Conservation (phyloP, 2,797 vertebrate genomes). For the Cottoperca gobio region DNA sequence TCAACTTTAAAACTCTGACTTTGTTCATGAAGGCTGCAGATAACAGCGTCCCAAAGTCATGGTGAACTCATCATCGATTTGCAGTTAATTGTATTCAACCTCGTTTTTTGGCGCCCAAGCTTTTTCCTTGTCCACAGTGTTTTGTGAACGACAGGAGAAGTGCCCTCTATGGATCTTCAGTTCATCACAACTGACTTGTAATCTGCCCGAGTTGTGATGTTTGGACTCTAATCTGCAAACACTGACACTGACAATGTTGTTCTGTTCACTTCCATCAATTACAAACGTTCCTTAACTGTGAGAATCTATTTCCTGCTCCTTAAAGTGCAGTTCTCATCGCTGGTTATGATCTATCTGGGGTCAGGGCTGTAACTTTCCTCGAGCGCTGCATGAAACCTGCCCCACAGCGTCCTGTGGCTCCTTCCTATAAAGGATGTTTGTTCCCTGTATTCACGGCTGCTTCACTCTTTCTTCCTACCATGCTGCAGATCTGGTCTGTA, state of each 20-base stretch:
- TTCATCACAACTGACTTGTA: neutral
- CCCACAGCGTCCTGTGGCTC: slow-evolving; percentile 28
- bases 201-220: neutral
- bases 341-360: neutral
- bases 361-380: neutral
- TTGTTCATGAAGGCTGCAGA: neutral
- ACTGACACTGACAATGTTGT: neutral
- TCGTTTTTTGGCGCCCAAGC: neutral
- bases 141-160: neutral
- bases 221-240: neutral
- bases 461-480: neutral
- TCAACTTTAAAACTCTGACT: neutral
- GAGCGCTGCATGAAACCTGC: neutral
- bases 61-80: slow-evolving; percentile 10
- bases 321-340: too few relatives aligned
- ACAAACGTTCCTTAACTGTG: neutral
- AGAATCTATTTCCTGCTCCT: neutral
- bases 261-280: neutral
- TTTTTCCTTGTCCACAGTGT: neutral
- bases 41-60: neutral
- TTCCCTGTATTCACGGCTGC: neutral
- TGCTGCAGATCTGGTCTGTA: neutral
- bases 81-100: neutral
- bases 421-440: rapidly evolving
- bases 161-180: neutral